These are phyloP conservation scores for Neogobius melanostomus DNA, from an alignment of 2,113 vertebrate species.

Conservation along the genomic window DNA sequence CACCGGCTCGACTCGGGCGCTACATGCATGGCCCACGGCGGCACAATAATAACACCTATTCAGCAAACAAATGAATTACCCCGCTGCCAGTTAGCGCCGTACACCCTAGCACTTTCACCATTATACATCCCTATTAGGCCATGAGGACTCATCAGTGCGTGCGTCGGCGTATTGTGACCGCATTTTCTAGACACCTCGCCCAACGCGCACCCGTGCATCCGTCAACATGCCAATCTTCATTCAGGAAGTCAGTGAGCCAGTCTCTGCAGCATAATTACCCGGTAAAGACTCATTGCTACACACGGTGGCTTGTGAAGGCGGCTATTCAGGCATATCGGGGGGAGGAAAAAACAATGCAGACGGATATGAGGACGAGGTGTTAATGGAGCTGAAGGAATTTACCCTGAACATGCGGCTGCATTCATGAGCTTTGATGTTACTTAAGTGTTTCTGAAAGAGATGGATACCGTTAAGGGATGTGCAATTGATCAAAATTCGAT, in stretches of 20 bases:
- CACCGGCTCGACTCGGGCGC: constrained; percentile 11
- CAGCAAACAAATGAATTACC: constrained; percentile 44
- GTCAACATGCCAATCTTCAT: constrained; percentile 71
- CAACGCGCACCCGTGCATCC: constrained; percentile 38
- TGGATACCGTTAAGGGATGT: too few species aligned
- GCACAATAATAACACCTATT: constrained; percentile 32
- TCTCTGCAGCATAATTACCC: constrained; percentile 63
- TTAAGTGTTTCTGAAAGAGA: too few species aligned
- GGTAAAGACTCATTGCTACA: constrained; percentile 40
- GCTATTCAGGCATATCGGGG: constrained; percentile 28
- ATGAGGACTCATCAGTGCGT: constrained; percentile 8
- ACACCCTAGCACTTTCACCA: not conserved
- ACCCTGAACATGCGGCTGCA: not conserved
- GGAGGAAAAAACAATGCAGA: constrained; percentile 17
- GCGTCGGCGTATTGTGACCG: constrained; percentile 36
- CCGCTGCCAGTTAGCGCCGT: constrained; percentile 18
- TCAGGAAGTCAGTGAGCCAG: constrained; percentile 51
- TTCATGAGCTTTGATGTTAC: too few species aligned
- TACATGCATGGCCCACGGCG: constrained; percentile 23
- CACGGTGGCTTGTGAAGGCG: constrained; percentile 31
- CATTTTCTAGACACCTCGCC: constrained; percentile 9
- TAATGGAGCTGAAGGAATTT: not conserved
- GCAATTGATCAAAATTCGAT: too few species aligned
- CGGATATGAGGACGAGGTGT: not conserved
- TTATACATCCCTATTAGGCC: constrained; percentile 34